Base-by-base conservation (phyloP, 2,113 vertebrate species). In the mouse (Mus musculus) region DNA sequence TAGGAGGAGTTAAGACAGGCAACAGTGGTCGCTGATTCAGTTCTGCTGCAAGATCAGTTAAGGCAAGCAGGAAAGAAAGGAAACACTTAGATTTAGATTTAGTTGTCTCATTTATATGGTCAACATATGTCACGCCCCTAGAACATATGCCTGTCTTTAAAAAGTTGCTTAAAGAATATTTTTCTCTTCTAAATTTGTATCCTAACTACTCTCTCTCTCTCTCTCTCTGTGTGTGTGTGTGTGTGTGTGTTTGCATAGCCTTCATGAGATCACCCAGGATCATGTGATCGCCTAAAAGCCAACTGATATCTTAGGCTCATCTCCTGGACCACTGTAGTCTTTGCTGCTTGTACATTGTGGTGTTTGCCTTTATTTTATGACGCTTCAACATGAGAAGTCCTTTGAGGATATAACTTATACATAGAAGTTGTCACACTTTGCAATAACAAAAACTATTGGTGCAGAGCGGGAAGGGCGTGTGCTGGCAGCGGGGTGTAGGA, bases 91-190 rank as follows among this genome's bases (percentile, higher is more conserved):
- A 11, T 81, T n/a, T n/a, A 71, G 42, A 11, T 88, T 96, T 88
- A 81, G 30, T 90, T 81, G 67, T 16, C 73, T 81, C 76, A 81
- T 93, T 94, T 96, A 52, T 80, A 86, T 90, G 81, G 81, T 92
- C 72, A 90, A 73, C 80, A 89, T 85, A 90, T 82, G 61, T 88
- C 89, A 86, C n/a, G 61, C 56, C 86, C 71, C 56, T 93, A 82
- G 93, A 96, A 86, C 94, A 96, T 93, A 90, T 90, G 85, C 30
- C 72, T 95, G 49, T 90, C 49, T 71, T 67, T 81, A 42, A 93
- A 92, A 85, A 20, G 33, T 76, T 94, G n/a, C 39, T 91, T 2
- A 61, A 67, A 78, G 56, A 94, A 85, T 80, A 14, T 52, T 94
- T 95, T 88, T 82, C 72, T 96, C 28, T 89, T 92, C 86, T 54